A percentile compares a stretch with the other conserved stretches of the same genome.
These are phyloP conservation scores for Megastigmus dorsalis DNA, from an alignment of 2,888 invertebrate genomes.

Conservation along the genomic window DNA sequence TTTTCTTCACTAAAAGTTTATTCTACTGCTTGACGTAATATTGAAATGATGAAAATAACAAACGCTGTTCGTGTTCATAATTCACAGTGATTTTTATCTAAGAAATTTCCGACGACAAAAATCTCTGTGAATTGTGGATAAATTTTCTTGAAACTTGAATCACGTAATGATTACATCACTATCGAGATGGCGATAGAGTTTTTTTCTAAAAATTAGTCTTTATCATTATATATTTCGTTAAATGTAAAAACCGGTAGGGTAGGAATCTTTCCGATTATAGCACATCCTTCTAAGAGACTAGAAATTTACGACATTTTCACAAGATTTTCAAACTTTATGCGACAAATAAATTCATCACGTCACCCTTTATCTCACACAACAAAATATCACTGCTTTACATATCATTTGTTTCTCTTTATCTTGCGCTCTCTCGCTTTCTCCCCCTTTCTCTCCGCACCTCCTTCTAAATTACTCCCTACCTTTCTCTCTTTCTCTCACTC, in stretches of 20 bases:
- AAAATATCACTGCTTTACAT: constrained; percentile 15
- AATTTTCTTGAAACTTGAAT: background rate
- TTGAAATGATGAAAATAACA: too few species aligned
- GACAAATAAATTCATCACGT: background rate
- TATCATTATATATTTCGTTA: background rate
- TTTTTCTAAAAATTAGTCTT: background rate
- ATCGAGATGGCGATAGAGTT: too few species aligned
- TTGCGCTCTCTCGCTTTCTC: constrained; percentile 33
- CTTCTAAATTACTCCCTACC: background rate
- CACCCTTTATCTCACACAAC: background rate
- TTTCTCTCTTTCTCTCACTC: constrained; percentile 32
- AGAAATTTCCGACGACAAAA: background rate
- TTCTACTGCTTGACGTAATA: too few species aligned
- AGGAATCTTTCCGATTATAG: too few species aligned
- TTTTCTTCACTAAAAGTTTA: too few species aligned
- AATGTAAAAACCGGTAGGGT: background rate
- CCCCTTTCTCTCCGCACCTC: constrained; percentile 36
- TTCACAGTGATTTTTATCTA: too few species aligned
- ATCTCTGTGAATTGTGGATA: background rate
- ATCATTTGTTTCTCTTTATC: constrained; percentile 36
- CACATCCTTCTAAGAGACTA: too few species aligned
- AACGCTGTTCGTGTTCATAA: too few species aligned
- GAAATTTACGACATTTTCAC: background rate
- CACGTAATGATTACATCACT: too few species aligned
- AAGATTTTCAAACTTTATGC: background rate